A percentile compares a stretch with the other conserved stretches of the same genome.
These are phyloP conservation scores for Lamproptera curius DNA, from an alignment of 2,888 invertebrate genomes.

Conservation along the genomic window DNA sequence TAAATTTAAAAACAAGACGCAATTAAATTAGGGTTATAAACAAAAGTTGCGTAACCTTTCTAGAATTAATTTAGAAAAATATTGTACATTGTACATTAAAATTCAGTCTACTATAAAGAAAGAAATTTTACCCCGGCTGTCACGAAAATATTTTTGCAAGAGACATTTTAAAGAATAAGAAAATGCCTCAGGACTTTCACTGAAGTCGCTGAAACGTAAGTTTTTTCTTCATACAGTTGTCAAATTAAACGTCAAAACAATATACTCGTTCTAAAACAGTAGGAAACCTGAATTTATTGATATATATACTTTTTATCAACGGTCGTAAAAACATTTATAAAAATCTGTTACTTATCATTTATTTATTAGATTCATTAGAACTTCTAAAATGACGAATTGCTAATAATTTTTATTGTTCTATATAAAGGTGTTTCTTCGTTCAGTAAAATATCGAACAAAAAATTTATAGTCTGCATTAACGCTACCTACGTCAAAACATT, in stretches of 20 bases:
- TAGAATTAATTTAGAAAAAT: neutral
- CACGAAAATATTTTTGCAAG: slow-evolving; percentile 75
- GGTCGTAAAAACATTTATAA: too few species aligned
- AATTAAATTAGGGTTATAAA: slow-evolving; percentile 54
- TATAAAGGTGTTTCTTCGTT: too few species aligned
- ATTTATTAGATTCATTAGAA: too few species aligned
- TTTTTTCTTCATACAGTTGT: neutral
- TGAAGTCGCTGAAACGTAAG: slow-evolving; percentile 22
- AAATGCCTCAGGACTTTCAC: slow-evolving; percentile 18
- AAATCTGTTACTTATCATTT: too few species aligned
- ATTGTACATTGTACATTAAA: neutral
- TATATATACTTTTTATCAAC: too few species aligned
- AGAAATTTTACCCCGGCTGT: slow-evolving; percentile 57
- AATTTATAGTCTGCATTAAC: slow-evolving; percentile 4
- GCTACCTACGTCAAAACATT: slow-evolving; percentile 58
- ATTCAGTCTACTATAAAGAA: neutral
- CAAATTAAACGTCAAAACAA: neutral
- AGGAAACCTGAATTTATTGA: too few species aligned
- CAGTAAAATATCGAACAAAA: too few species aligned
- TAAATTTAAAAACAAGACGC: slow-evolving; percentile 38
- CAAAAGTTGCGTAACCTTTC: slow-evolving; percentile 62
- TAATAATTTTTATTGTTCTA: too few species aligned
- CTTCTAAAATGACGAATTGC: too few species aligned
- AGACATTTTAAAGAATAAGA: slow-evolving; percentile 46
- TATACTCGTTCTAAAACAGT: too few species aligned